Evolutionary conservation across 1,140 invertebrate species (phyloP).

Genomic region (Argopecten irradians): DNA sequence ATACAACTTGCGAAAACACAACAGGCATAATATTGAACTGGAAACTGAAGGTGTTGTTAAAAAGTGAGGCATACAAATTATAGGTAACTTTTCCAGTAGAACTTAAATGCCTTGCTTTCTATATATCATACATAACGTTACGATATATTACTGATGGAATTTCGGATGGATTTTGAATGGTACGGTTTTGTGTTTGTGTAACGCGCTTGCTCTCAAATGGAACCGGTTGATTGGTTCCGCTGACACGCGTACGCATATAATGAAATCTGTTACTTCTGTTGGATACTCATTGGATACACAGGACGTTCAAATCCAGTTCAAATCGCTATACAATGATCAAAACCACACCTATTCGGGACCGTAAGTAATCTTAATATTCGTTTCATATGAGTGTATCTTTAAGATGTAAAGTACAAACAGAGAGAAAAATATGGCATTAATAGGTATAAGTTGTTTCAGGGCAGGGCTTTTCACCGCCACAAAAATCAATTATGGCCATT

Average conservation of each 20-base stretch:
- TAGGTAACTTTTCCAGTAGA: background rate
- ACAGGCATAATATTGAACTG: background rate
- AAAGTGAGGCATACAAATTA: background rate
- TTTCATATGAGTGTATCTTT: background rate
- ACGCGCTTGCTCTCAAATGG: background rate
- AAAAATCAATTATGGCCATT: background rate
- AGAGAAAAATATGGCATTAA: background rate
- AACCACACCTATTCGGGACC: background rate
- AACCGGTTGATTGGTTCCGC: background rate
- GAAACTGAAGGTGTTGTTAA: background rate
- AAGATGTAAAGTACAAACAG: background rate
- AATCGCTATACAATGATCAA: background rate
- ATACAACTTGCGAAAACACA: background rate
- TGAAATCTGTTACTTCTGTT: background rate
- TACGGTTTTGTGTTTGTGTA: background rate
- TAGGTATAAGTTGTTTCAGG: background rate
- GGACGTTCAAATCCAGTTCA: background rate
- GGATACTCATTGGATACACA: background rate
- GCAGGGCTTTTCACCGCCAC: background rate
- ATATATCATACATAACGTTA: background rate
- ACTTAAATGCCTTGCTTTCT: background rate
- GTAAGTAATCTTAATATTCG: too few species aligned
- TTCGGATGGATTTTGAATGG: background rate
- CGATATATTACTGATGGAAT: slow-evolving; percentile 10
- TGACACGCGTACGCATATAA: background rate